phyloP scores from a whole-genome alignment of 2,888 invertebrate genomes.

The Hylaea fasciaria region DNA sequence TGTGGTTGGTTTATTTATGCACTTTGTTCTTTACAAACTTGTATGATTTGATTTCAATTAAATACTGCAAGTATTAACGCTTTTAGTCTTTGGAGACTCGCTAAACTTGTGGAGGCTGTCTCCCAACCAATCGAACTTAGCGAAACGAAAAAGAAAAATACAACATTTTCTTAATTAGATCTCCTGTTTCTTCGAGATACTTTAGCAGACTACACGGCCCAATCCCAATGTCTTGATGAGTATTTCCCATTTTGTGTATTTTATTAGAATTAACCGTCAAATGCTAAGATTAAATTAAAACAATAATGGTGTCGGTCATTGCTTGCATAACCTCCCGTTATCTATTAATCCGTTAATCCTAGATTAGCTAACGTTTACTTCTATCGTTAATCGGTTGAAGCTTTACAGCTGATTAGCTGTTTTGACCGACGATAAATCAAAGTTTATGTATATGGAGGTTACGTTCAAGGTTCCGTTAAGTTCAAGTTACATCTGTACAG shows the following conservation, averaged over 20 bases:
- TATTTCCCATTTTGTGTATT: neutral
- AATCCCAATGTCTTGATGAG: neutral
- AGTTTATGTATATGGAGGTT: conserved; percentile 28
- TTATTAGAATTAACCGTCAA: too few species aligned
- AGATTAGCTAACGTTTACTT: conserved; percentile 13
- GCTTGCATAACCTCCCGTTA: conserved; percentile 6
- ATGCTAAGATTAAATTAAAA: neutral
- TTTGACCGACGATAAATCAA: conserved; percentile 19
- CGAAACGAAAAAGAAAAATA: too few species aligned
- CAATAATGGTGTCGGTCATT: conserved; percentile 5
- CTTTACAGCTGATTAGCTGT: conserved; percentile 12
- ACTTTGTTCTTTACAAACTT: neutral
- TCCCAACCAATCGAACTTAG: too few species aligned
- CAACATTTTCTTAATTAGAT: too few species aligned
- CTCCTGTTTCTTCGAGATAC: too few species aligned
- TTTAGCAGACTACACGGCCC: too few species aligned
- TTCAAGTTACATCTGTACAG: conserved; percentile 22
- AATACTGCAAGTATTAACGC: too few species aligned
- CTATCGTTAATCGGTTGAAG: conserved; percentile 4
- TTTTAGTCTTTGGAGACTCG: too few species aligned
- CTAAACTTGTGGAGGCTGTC: too few species aligned
- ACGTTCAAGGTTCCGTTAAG: conserved; percentile 41
- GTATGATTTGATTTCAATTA: too few species aligned
- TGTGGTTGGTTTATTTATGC: conserved; percentile 34
- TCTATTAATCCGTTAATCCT: conserved; percentile 25